A percentile compares a stretch with the other conserved stretches of the same genome.
Conservation (phyloP, 92 coral and sea anemone species). For the Bergia puertoricense region DNA sequence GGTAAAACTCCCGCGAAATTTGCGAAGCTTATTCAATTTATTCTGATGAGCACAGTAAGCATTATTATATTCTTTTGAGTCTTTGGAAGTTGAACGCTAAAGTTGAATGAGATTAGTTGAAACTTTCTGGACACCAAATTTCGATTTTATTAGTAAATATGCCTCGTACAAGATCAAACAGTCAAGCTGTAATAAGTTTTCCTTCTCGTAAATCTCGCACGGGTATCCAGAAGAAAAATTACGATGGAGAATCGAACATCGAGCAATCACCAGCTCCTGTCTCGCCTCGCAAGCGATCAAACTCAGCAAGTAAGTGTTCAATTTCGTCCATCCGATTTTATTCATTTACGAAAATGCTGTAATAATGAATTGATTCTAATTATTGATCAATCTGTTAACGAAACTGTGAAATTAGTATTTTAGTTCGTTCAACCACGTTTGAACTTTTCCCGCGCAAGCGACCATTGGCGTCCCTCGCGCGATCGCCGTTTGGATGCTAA, state of each 20-base stretch:
- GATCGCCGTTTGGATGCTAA: not conserved
- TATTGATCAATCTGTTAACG: not conserved
- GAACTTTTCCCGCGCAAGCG: conserved; percentile 38
- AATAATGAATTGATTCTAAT: not conserved
- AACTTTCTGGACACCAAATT: not conserved
- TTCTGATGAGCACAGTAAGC: not conserved
- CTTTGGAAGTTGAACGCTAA: not conserved
- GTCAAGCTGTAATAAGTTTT: conserved; percentile 80
- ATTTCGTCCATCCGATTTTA: not conserved
- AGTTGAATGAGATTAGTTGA: not conserved
- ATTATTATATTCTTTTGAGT: not conserved
- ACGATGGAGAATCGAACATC: conserved; percentile 27
- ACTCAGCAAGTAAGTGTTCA: conserved; percentile 56
- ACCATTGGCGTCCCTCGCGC: conserved; percentile 10
- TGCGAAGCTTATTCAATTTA: conserved; percentile 10
- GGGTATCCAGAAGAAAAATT: conserved; percentile 48
- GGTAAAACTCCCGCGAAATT: conserved; percentile 33
- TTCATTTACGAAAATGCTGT: not conserved
- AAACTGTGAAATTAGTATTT: not conserved
- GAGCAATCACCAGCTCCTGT: conserved; percentile 23
- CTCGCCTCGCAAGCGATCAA: conserved; percentile 81
- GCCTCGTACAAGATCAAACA: conserved; percentile 73
- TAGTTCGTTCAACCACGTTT: not conserved
- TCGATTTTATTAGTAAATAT: conserved; percentile 43
- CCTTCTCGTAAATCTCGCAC: conserved; percentile 82